phyloP scores from a whole-genome alignment of 30 jellyfish, hydroid and myxozoan species.

The Catostylus mosaicus region DNA sequence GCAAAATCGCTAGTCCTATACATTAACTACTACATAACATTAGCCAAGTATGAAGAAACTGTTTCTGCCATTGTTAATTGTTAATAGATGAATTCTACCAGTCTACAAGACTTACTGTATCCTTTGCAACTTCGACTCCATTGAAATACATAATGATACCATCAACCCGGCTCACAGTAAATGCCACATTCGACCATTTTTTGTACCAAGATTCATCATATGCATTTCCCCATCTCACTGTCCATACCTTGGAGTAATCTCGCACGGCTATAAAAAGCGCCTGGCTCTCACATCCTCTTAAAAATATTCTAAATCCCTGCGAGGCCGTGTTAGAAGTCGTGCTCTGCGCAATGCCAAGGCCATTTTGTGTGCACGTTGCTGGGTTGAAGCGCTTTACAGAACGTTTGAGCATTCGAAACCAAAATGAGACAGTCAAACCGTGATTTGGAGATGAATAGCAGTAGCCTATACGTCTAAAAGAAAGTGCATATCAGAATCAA shows the following conservation, averaged over 20 bases:
- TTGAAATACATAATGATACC: constrained; percentile 1
- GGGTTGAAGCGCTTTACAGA: neutral
- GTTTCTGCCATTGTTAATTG: no score
- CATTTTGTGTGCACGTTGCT: neutral
- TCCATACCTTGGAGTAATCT: neutral
- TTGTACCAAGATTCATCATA: neutral
- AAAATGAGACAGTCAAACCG: neutral
- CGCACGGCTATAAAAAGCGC: neutral
- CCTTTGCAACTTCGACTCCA: neutral
- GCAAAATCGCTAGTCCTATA: no score
- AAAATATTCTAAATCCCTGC: neutral
- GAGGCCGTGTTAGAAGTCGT: neutral
- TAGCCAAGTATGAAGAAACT: no score
- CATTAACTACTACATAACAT: no score
- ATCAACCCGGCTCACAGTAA: neutral
- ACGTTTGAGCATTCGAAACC: neutral
- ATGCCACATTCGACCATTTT: constrained; percentile 1
- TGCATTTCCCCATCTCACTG: neutral
- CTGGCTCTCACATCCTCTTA: neutral
- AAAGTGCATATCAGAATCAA: no score
- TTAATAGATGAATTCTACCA: no score
- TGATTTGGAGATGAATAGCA: neutral
- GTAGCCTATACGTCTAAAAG: neutral
- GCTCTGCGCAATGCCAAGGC: neutral
- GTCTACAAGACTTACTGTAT: neutral